Percentiles rank a stretch among this genome's conserved stretches.
Evolutionary conservation across 2,113 vertebrate genomes (phyloP).

Genomic region (Anguilla rostrata): DNA sequence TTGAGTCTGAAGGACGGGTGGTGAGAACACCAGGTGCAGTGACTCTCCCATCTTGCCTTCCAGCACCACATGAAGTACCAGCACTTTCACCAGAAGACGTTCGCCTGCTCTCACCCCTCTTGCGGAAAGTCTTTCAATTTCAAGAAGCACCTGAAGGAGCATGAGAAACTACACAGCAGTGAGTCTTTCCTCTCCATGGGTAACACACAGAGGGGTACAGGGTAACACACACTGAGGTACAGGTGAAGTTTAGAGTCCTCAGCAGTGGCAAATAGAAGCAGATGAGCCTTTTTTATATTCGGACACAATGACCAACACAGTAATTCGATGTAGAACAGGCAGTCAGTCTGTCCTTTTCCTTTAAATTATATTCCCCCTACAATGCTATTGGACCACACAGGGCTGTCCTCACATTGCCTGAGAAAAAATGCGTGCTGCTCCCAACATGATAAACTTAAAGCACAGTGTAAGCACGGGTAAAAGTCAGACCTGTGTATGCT

Average conservation of each 20-base stretch:
- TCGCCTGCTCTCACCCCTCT: conserved; percentile 68
- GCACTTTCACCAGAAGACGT: conserved; percentile 77
- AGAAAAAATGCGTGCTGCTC: neutral
- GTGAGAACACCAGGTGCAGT: neutral
- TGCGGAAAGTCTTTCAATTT: conserved; percentile 81
- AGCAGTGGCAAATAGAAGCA: neutral
- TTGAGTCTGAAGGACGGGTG: too few species aligned
- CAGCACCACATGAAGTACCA: conserved; percentile 78
- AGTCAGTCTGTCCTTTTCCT: neutral
- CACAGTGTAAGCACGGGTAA: neutral
- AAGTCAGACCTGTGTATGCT: neutral
- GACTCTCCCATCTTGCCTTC: neutral
- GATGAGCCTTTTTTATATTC: neutral
- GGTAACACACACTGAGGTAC: neutral
- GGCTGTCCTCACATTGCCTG: neutral
- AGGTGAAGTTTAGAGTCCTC: neutral
- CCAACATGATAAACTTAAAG: neutral
- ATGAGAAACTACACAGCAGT: conserved; percentile 75
- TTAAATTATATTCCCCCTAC: neutral
- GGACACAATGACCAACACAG: neutral
- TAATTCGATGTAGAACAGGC: neutral
- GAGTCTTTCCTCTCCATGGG: conserved; percentile 36
- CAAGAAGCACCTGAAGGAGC: conserved; percentile 79
- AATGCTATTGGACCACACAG: neutral
- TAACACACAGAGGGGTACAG: neutral